Evolutionary conservation across 2,888 invertebrate species (phyloP).

Genomic region (Eucriotettix oculatus): DNA sequence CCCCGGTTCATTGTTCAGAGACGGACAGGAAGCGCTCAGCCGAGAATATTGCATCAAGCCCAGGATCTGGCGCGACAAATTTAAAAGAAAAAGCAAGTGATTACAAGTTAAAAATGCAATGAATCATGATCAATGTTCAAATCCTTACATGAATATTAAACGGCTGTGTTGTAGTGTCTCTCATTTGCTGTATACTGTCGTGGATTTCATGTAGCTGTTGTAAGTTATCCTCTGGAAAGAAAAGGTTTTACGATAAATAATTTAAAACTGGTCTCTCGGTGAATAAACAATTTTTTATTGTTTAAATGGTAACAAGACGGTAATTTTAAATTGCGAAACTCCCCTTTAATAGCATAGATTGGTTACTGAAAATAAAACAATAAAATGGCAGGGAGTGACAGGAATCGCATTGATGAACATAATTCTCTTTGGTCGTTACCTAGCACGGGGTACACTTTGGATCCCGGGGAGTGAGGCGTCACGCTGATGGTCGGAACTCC

Average conservation of each 20-base stretch:
- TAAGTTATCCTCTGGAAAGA: conserved; percentile 48
- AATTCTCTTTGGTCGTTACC: conserved; percentile 25
- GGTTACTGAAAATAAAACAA: no score
- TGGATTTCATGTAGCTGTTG: conserved; percentile 59
- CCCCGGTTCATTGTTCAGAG: conserved; percentile 27
- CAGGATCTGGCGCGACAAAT: conserved; percentile 11
- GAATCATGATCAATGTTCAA: no score
- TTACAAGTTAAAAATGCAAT: no score
- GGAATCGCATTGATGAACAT: no score
- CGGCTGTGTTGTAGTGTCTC: conserved; percentile 33
- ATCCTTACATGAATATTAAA: conserved; percentile 17
- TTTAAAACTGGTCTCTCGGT: no score
- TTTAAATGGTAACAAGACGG: no score
- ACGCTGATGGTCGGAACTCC: conserved; percentile 74
- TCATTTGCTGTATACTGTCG: conserved; percentile 61
- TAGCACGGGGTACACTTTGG: conserved; percentile 46
- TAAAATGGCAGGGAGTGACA: no score
- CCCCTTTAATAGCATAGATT: no score
- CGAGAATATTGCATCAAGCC: conserved; percentile 10
- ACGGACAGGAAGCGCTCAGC: conserved; percentile 58
- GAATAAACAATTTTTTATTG: no score
- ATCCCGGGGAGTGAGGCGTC: conserved; percentile 73
- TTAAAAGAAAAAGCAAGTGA: not conserved
- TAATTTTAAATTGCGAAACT: no score
- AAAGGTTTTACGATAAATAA: not conserved